Evolutionary conservation across 2,113 vertebrate species (phyloP), one percentile per base, ranked within the genome.

Genomic region (Xenus cinereus): DNA sequence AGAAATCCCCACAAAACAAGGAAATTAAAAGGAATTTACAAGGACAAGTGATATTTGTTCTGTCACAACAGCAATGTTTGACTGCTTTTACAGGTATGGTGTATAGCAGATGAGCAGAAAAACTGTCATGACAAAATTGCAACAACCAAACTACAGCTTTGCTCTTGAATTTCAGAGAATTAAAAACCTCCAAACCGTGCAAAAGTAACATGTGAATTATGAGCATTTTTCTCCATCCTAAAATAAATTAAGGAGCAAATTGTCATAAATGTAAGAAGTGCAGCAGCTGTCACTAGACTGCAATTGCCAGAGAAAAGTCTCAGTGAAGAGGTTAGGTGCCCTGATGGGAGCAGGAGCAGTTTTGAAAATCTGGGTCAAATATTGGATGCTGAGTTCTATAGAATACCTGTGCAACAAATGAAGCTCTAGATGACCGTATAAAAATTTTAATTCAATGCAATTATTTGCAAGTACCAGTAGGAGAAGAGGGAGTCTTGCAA

Each of bases 61-160:
- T 53, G 30, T 7, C 33, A 22, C 23, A 43, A 30, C 6, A 21
- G 9, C 18, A 37, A 43, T 0, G 0, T 33, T 18, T n/a, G 9
- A 43, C 11, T 30, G 32, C 20, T 48, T 81, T 57, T 45, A 20
- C 27, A 45, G 43, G 35, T 51, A 32, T 5, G 10, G 43, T 8
- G 4, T 15, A 6, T 32, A 71, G 71, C 21, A 76, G 41, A 54
- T 8, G 4, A 62, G 27, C 39, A 62, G 27, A 56, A 62, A 78
- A 72, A 48, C 19, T 16, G 21, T 41, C 26, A 28, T 30, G 26
- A 39, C 10, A 53, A 33, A 56, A 48, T 6, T 27, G 26, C 27
- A 63, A 22, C 57, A 41, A 35, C 6, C 3, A 3, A 48, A 45
- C 23, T 27, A 22, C 20, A 43, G 35, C 13, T 63, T 89, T 48